phyloP scores from a whole-genome alignment of 2,888 invertebrate species.

The Andrena bicolor region DNA sequence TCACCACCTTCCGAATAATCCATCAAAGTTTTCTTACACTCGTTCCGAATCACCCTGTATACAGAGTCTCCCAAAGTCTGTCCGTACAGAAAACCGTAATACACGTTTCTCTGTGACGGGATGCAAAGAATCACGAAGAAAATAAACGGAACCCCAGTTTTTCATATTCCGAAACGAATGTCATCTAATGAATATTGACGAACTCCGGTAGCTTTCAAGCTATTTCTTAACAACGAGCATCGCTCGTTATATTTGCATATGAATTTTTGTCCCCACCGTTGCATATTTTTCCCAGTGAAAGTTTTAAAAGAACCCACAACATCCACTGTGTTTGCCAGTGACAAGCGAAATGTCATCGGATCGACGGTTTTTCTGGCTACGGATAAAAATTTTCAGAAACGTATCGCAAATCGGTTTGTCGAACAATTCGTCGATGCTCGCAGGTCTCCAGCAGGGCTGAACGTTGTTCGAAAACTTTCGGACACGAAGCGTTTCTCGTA shows the following conservation, averaged over 20 bases:
- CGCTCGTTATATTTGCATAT: too few species aligned
- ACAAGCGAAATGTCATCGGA: conserved; percentile 26
- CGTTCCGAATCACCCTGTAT: too few species aligned
- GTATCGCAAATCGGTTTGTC: conserved; percentile 28
- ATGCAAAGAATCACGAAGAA: neutral
- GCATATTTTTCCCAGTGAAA: neutral
- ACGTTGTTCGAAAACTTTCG: conserved; percentile 13
- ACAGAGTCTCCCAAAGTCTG: too few species aligned
- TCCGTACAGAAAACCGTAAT: too few species aligned
- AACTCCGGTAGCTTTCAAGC: too few species aligned
- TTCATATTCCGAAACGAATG: neutral
- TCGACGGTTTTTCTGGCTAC: conserved; percentile 2
- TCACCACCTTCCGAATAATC: too few species aligned
- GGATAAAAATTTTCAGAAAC: conserved; percentile 22
- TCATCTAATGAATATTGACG: neutral
- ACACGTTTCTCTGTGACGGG: neutral
- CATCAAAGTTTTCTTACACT: too few species aligned
- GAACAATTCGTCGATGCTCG: conserved; percentile 18
- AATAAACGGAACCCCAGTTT: conserved; percentile 8
- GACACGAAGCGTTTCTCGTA: neutral
- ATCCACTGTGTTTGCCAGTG: conserved; percentile 13
- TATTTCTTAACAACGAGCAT: too few species aligned
- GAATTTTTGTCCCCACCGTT: neutral
- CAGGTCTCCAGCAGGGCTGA: conserved; percentile 4
- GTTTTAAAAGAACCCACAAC: conserved; percentile 20